Conservation (phyloP, 2,113 vertebrate genomes). For the Podarcis cretensis region DNA sequence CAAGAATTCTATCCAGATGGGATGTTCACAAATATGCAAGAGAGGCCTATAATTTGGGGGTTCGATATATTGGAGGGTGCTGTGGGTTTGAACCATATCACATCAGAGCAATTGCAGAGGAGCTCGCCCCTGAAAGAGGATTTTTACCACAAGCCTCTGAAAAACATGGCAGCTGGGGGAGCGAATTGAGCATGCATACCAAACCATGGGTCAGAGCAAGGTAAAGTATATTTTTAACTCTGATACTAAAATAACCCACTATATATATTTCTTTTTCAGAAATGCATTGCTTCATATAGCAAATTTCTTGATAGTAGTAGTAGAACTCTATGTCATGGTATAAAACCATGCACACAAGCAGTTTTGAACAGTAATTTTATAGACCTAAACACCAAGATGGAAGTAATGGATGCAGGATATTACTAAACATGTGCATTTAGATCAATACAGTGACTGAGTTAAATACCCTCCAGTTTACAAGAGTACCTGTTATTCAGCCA, state of each 20-base stretch:
- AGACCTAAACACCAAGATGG: neutral
- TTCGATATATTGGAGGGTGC: constrained; percentile 93
- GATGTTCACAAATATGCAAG: constrained; percentile 94
- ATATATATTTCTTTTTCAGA: neutral
- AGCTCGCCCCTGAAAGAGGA: constrained; percentile 88
- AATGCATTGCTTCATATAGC: neutral
- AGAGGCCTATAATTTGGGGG: constrained; percentile 88
- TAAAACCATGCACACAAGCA: neutral
- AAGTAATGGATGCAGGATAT: neutral
- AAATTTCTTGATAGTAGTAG: neutral
- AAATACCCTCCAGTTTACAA: neutral
- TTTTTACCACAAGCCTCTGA: constrained; percentile 87
- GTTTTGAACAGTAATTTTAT: neutral
- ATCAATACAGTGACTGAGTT: neutral
- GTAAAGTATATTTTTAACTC: constrained; percentile 69
- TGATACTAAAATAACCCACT: neutral
- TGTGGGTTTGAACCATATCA: constrained; percentile 97
- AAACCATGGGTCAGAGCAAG: constrained; percentile 98
- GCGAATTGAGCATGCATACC: constrained; percentile 91
- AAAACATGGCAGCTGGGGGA: constrained; percentile 93
- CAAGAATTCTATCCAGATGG: constrained; percentile 91
- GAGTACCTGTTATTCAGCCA: neutral
- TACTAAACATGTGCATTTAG: neutral
- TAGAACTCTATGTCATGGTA: neutral
- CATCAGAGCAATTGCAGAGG: constrained; percentile 90